Percentiles rank a stretch among this genome's conserved stretches.
phyloP scores from a whole-genome alignment of 2,797 vertebrate species.

The Masticophis lateralis region DNA sequence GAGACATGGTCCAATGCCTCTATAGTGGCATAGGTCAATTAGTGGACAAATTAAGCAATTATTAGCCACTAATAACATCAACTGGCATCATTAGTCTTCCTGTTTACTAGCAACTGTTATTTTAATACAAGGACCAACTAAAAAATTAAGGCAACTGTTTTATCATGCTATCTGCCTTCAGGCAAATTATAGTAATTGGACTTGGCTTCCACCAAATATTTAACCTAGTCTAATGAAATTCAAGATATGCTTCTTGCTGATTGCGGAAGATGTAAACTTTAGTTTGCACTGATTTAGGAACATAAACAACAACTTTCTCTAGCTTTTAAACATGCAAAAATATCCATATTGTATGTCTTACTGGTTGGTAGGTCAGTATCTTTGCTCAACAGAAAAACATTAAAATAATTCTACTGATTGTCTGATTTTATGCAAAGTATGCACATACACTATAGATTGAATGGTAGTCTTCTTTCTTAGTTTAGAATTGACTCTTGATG shows the following conservation, averaged over 20 bases:
- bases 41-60: slow-evolving; percentile 83
- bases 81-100: slow-evolving; percentile 81
- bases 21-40: slow-evolving; percentile 77
- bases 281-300: slow-evolving; percentile 65
- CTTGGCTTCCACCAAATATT: slow-evolving; percentile 63
- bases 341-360: slow-evolving; percentile 43
- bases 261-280: slow-evolving; percentile 65
- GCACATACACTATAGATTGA: neutral
- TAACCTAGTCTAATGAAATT: slow-evolving; percentile 64
- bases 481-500: neutral
- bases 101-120: slow-evolving; percentile 79
- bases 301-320: slow-evolving; percentile 40
- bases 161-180: slow-evolving; percentile 62
- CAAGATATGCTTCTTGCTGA: slow-evolving; percentile 62
- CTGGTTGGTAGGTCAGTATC: slow-evolving; percentile 30
- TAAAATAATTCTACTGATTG: slow-evolving; percentile 43
- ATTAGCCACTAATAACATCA: slow-evolving; percentile 80
- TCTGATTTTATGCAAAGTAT: slow-evolving; percentile 31
- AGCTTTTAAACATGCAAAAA: slow-evolving; percentile 23
- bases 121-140: slow-evolving; percentile 77
- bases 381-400: slow-evolving; percentile 39
- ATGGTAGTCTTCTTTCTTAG: neutral
- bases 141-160: slow-evolving; percentile 79
- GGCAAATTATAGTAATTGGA: slow-evolving; percentile 74
- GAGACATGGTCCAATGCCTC: slow-evolving; percentile 72